A percentile compares a stretch with the other conserved stretches of the same genome.
Evolutionary conservation across 2,888 invertebrate species (phyloP).

Genomic region (Agrotis segetum): DNA sequence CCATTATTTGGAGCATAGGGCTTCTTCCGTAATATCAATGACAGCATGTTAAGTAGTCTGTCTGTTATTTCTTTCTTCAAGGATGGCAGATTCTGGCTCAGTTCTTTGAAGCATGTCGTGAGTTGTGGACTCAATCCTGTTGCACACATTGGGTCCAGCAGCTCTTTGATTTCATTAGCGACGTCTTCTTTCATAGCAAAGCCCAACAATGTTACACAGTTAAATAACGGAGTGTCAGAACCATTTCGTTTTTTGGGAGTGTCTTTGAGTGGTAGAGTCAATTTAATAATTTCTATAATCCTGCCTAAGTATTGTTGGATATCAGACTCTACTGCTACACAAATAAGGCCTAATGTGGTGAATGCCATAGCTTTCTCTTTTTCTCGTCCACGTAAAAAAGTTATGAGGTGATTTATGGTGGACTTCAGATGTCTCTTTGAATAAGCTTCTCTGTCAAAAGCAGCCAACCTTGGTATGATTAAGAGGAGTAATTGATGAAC

Average conservation of each 20-base stretch:
- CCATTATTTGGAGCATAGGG: constrained; percentile 92
- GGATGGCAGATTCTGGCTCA: constrained; percentile 96
- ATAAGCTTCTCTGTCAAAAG: constrained; percentile 96
- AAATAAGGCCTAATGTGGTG: constrained; percentile 97
- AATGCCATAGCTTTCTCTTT: constrained; percentile 97
- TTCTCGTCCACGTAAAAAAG: constrained; percentile 94
- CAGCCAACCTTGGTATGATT: constrained; percentile 97
- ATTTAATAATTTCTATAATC: constrained; percentile 96
- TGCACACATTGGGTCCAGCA: constrained; percentile 97
- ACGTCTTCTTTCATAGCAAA: constrained; percentile 96
- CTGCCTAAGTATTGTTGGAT: constrained; percentile 95
- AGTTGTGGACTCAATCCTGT: constrained; percentile 97
- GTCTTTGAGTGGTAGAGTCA: constrained; percentile 94
- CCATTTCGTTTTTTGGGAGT: constrained; percentile 94
- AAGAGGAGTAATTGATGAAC: constrained; percentile 97
- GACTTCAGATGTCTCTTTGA: constrained; percentile 93
- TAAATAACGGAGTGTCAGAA: constrained; percentile 97
- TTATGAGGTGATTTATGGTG: constrained; percentile 95
- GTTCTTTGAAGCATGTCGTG: constrained; percentile 97
- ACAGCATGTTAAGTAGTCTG: constrained; percentile 97
- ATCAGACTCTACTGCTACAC: constrained; percentile 96
- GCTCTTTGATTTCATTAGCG: constrained; percentile 94
- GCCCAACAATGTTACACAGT: constrained; percentile 98
- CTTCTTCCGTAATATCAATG: constrained; percentile 97
- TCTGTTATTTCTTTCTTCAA: constrained; percentile 98